A percentile compares a stretch with the other conserved stretches of the same genome.
Evolutionary conservation across 2,888 invertebrate species (phyloP).

Genomic region (Phortica magna): DNA sequence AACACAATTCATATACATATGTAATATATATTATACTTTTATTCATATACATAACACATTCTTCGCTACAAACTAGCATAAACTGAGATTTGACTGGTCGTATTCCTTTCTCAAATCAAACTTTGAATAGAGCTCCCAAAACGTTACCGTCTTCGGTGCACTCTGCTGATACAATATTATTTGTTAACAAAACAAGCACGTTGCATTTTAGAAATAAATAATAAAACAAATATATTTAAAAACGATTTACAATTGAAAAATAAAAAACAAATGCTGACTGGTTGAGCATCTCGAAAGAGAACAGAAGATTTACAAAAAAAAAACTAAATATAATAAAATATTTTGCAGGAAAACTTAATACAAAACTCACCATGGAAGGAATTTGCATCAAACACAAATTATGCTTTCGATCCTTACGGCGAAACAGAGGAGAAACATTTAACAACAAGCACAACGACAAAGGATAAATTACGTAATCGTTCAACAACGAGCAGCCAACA

Average conservation of each 20-base stretch:
- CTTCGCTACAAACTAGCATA: slow-evolving; percentile 44
- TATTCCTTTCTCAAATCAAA: not conserved
- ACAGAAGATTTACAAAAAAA: not conserved
- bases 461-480: slow-evolving; percentile 72
- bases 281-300: slow-evolving; percentile 57
- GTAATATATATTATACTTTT: too few species aligned
- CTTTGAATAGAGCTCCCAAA: not conserved
- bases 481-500: slow-evolving; percentile 72
- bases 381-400: slow-evolving; percentile 89
- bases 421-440: slow-evolving; percentile 86
- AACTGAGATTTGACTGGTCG: slow-evolving; percentile 41
- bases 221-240: not conserved
- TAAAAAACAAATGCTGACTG: slow-evolving; percentile 75
- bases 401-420: slow-evolving; percentile 91
- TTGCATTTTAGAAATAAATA: slow-evolving; percentile 10
- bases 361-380: slow-evolving; percentile 94
- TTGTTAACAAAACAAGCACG: slow-evolving; percentile 23
- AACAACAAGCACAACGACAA: slow-evolving; percentile 62
- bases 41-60: not conserved
- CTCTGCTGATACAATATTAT: not conserved
- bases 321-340: slow-evolving; percentile 8
- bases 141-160: not conserved
- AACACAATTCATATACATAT: not conserved
- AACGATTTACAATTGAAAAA: not conserved
- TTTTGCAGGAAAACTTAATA: slow-evolving; percentile 87